A percentile compares a stretch with the other conserved stretches of the same genome.
These are phyloP conservation scores for Amblyornis subalaris DNA, from an alignment of 2,113 vertebrate species.

Conservation along the genomic window DNA sequence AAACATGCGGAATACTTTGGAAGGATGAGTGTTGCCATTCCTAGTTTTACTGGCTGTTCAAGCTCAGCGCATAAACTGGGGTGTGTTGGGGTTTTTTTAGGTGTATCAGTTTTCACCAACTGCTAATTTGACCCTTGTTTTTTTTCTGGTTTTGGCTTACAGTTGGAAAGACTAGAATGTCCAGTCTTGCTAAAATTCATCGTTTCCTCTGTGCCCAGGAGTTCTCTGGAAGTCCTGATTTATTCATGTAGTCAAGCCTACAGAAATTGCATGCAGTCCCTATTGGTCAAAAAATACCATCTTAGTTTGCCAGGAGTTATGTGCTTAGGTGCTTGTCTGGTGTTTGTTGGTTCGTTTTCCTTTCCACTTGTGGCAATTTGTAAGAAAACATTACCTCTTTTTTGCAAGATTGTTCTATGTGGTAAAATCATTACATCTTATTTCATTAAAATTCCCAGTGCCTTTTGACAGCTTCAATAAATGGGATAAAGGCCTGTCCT, in stretches of 20 bases:
- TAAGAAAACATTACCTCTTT: background rate
- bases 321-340: background rate
- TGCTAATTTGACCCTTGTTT: background rate
- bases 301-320: background rate
- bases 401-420: background rate
- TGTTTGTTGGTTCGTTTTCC: background rate
- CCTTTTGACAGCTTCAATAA: background rate
- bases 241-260: background rate
- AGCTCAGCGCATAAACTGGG: background rate
- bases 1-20: background rate
- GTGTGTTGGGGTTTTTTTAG: background rate
- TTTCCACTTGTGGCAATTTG: background rate
- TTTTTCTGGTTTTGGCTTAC: background rate
- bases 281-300: background rate
- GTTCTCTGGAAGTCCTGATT: rapidly evolving
- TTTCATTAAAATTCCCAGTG: background rate
- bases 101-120: background rate
- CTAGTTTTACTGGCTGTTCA: background rate
- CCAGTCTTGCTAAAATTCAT: background rate
- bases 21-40: background rate
- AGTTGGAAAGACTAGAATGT: background rate
- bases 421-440: background rate
- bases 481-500: background rate
- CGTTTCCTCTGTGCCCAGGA: background rate
- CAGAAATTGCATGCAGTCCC: background rate